Evolutionary conservation across 2,113 vertebrate genomes (phyloP).

Genomic region (Syngnathus scovelli): DNA sequence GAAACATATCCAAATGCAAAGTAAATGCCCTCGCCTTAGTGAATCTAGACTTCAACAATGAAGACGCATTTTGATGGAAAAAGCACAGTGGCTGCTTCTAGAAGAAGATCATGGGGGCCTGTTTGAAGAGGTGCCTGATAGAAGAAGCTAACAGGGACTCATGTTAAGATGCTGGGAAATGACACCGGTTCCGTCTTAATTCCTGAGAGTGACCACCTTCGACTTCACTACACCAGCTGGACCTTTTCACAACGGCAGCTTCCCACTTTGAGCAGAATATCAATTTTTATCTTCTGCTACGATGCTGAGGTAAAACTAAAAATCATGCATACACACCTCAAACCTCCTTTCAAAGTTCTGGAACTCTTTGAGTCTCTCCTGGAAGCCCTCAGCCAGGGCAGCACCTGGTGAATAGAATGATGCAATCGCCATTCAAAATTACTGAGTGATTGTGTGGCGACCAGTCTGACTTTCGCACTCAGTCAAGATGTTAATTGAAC

Average conservation of each 20-base stretch:
- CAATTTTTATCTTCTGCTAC: neutral
- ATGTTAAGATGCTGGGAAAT: neutral
- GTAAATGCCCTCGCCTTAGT: constrained; percentile 80
- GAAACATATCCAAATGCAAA: constrained; percentile 46
- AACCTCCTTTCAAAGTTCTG: constrained; percentile 93
- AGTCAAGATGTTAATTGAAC: neutral
- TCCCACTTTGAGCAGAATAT: neutral
- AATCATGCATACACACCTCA: constrained; percentile 76
- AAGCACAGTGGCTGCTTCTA: constrained; percentile 42
- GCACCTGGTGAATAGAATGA: constrained; percentile 72
- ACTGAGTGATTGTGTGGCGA: neutral
- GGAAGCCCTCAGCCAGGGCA: constrained; percentile 91
- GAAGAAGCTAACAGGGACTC: constrained; percentile 9
- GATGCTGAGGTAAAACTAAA: neutral
- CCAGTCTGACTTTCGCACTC: neutral
- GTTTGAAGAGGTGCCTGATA: constrained; percentile 5
- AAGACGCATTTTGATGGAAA: constrained; percentile 68
- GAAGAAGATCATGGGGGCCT: neutral
- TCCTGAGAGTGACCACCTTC: neutral
- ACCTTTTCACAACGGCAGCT: neutral
- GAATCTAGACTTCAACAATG: constrained; percentile 99
- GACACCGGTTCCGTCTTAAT: neutral
- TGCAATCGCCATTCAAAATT: neutral
- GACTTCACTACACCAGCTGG: neutral
- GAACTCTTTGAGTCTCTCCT: constrained; percentile 89